Evolutionary conservation across 2,888 invertebrate species (phyloP).

Genomic region (Piscicola geometra): DNA sequence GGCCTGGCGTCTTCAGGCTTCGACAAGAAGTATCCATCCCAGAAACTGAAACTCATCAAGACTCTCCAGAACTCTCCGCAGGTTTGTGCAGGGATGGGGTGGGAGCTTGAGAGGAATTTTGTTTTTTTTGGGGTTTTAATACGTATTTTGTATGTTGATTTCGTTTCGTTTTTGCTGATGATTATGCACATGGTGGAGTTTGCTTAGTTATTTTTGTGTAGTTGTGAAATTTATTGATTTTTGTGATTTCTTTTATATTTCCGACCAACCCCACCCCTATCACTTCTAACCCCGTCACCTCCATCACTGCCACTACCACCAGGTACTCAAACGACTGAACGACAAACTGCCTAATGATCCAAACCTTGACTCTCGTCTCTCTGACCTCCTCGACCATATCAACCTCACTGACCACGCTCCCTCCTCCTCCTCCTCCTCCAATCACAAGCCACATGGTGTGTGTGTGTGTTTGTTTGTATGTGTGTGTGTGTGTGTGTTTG

Average conservation of each 20-base stretch:
- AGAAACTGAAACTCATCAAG: constrained; percentile 12
- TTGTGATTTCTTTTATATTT: too few relatives aligned
- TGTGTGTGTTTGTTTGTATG: too few relatives aligned
- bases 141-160: too few relatives aligned
- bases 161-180: too few relatives aligned
- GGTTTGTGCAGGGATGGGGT: too few relatives aligned
- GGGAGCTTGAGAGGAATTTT: too few relatives aligned
- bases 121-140: too few relatives aligned
- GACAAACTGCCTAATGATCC: not conserved
- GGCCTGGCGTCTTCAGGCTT: not conserved
- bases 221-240: too few relatives aligned
- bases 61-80: constrained; percentile 2
- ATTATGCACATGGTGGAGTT: too few relatives aligned
- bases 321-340: not conserved
- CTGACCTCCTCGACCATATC: not conserved
- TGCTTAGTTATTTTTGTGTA: too few relatives aligned
- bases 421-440: not conserved
- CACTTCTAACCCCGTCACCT: not conserved
- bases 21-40: constrained; percentile 21
- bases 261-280: not conserved
- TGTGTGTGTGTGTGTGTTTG: not conserved
- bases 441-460: not conserved
- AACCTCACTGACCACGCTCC: not conserved
- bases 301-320: not conserved
- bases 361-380: not conserved